Evolutionary conservation across 2,797 vertebrate genomes (phyloP), one percentile per base, ranked within the genome.

Genomic region (Microhierax caerulescens): DNA sequence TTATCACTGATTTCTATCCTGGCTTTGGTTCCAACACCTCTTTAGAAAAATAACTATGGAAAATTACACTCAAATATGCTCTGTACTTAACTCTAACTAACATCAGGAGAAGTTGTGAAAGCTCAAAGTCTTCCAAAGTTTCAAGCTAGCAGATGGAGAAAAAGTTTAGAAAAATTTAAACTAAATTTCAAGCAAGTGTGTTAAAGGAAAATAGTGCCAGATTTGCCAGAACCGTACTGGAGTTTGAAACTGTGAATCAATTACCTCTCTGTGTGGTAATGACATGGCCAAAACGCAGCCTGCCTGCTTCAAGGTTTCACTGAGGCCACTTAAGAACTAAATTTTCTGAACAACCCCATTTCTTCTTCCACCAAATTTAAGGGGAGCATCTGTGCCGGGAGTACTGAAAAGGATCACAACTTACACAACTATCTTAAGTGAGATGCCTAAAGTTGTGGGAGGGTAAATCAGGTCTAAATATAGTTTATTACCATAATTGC

Each of bases 401-500:
- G 74, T 24, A 32, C 21, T 10, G 4, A 77, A 80, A 61, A 75
- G 16, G 13, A 77, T 90, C 68, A 68, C 56, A 83, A 36, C 23
- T 94, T 51, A 63, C 7, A 27, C 36, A 61, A 11, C 37, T 39
- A 39, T 39, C 37, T 77, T 70, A 60, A 64, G 30, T 85, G 77
- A 84, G 47, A 36, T 69, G 47, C 47, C 59, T 94, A 34, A 94
- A 89, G 43, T 70, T 81, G 59, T 92, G 67, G 79, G 70, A 92
- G 54, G 54, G 93, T 86, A 85, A 90, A 90, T 86, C 56, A 69
- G 47, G 41, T 87, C 63, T 70, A 85, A 97, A 73, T 79, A 89
- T 56, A 93, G 65, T 86, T 94, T 92, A 85, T 91, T 88, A 60
- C 54, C 78, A 67, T 82, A 90, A 90, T 94, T 91, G 56, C 43